Evolutionary conservation across 2,797 vertebrate species (phyloP).

Genomic region (Arctocebus calabarensis): DNA sequence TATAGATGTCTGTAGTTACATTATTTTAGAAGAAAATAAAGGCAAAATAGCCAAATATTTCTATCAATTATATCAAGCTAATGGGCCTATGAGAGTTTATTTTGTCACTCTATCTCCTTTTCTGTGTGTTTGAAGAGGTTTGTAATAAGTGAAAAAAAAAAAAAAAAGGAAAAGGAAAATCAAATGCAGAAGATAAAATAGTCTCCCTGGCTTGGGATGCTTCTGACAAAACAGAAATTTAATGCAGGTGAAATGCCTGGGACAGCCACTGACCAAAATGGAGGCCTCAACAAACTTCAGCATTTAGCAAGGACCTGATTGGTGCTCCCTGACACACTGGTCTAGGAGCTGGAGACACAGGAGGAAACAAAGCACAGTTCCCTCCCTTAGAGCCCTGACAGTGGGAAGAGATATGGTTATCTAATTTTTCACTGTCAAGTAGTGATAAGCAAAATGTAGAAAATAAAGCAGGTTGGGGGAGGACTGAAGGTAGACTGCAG

Average conservation of each 20-base stretch:
- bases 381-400: background rate
- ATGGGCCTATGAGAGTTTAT: background rate
- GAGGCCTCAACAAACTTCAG: background rate
- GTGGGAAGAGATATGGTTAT: background rate
- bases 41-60: background rate
- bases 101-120: background rate
- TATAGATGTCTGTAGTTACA: background rate
- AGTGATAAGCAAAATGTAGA: background rate
- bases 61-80: background rate
- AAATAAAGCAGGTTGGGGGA: background rate
- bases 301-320: background rate
- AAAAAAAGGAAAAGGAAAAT: conserved; percentile 13
- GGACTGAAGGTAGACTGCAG: background rate
- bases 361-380: background rate
- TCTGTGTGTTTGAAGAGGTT: conserved; percentile 36
- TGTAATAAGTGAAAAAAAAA: background rate
- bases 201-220: background rate
- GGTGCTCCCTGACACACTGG: background rate
- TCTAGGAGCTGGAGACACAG: background rate
- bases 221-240: background rate
- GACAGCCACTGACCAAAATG: background rate
- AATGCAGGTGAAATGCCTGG: background rate
- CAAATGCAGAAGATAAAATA: background rate
- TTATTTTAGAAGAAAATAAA: background rate
- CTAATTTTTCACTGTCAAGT: background rate